Conservation (phyloP, 2,888 invertebrate species). For the Linnaemya tessellans region DNA sequence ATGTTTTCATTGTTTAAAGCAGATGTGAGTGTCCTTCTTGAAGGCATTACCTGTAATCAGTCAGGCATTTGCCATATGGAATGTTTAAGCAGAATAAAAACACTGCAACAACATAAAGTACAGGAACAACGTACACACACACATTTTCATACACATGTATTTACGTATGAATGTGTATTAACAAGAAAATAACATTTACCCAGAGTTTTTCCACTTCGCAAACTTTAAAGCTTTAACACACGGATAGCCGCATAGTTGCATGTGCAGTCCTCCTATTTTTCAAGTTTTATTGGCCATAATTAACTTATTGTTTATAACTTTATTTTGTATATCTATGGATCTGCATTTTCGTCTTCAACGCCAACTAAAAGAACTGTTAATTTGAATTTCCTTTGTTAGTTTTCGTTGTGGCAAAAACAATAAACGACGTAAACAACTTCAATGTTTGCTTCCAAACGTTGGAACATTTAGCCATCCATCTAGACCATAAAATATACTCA, state of each 20-base stretch:
- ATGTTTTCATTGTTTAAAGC: no score
- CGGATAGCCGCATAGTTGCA: not conserved
- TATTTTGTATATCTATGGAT: slow-evolving; percentile 11
- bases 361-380: not conserved
- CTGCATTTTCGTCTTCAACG: not conserved
- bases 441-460: not conserved
- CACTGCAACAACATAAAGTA: not conserved
- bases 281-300: slow-evolving; percentile 23
- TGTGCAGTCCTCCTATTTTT: slow-evolving; percentile 1
- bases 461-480: no score
- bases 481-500: no score
- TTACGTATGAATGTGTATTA: no score
- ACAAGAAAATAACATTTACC: slow-evolving; percentile 30
- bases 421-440: slow-evolving; percentile 48
- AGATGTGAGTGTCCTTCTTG: no score
- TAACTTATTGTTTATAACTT: slow-evolving; percentile 9
- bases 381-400: not conserved
- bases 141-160: no score
- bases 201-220: not conserved
- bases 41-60: not conserved
- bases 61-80: not conserved
- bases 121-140: not conserved
- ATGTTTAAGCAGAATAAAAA: not conserved
- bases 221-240: not conserved
- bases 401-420: slow-evolving; percentile 37